phyloP scores from a whole-genome alignment of 2,797 vertebrate species.

The Masticophis lateralis region DNA sequence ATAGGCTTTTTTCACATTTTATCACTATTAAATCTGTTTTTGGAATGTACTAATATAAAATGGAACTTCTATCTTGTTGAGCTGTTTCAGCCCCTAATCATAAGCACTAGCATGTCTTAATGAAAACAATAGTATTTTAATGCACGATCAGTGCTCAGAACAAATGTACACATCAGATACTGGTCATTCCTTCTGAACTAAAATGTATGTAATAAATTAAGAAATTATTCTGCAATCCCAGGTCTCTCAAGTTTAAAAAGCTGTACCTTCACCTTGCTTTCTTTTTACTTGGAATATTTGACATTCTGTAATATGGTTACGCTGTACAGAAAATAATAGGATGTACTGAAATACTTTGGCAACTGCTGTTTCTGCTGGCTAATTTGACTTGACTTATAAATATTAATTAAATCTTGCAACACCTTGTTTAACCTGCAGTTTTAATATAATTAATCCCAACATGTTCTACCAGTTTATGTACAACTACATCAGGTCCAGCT shows the following conservation, averaged over 20 bases:
- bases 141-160: neutral
- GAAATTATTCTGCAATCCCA: neutral
- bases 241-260: neutral
- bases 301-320: constrained; percentile 26
- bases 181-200: neutral
- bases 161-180: neutral
- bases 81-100: neutral
- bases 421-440: constrained; percentile 64
- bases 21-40: neutral
- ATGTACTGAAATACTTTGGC: constrained; percentile 55
- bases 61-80: neutral
- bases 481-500: constrained; percentile 63
- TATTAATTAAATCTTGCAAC: constrained; percentile 68
- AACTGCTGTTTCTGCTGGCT: constrained; percentile 57
- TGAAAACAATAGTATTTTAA: neutral
- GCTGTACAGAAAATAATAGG: constrained; percentile 44
- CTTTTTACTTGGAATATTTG: neutral
- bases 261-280: neutral
- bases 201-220: neutral
- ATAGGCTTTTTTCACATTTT: neutral
- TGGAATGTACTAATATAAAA: neutral
- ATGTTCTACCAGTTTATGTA: constrained; percentile 65
- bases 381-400: constrained; percentile 59
- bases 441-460: constrained; percentile 67
- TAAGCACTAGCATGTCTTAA: neutral